These are phyloP conservation scores for Hippocampus abdominalis DNA, from an alignment of 2,113 vertebrate genomes.

Conservation along the genomic window DNA sequence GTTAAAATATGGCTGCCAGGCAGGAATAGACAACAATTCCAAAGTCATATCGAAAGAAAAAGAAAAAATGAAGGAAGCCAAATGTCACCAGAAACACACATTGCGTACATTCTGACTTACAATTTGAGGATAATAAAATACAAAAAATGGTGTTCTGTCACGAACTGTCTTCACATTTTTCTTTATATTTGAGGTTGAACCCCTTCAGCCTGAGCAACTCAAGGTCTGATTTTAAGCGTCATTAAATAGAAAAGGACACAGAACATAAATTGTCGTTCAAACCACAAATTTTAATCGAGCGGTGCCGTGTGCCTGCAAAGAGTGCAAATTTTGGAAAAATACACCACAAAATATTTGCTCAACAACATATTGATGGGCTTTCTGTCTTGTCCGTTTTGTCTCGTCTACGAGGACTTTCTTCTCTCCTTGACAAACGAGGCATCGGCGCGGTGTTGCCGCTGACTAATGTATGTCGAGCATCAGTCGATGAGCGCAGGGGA, in stretches of 20 bases:
- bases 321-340: slow-evolving; percentile 9
- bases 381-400: slow-evolving; percentile 23
- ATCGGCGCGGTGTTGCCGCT: slow-evolving; percentile 35
- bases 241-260: not conserved
- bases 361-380: not conserved
- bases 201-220: too few species aligned
- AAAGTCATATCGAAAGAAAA: not conserved
- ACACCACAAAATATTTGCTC: slow-evolving; percentile 12
- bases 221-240: not conserved
- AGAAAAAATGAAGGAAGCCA: not conserved
- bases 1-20: not conserved
- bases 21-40: not conserved
- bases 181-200: too few species aligned
- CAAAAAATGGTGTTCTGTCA: too few species aligned
- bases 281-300: not conserved
- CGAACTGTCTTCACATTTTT: too few species aligned
- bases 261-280: not conserved
- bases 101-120: not conserved
- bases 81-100: not conserved
- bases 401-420: slow-evolving; percentile 27
- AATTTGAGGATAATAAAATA: too few species aligned
- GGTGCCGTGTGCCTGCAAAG: not conserved
- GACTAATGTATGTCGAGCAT: slow-evolving; percentile 65
- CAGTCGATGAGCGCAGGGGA: slow-evolving; percentile 57
- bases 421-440: slow-evolving; percentile 54